phyloP scores from a whole-genome alignment of 2,888 invertebrate species.

The Sphecodes monilicornis region DNA sequence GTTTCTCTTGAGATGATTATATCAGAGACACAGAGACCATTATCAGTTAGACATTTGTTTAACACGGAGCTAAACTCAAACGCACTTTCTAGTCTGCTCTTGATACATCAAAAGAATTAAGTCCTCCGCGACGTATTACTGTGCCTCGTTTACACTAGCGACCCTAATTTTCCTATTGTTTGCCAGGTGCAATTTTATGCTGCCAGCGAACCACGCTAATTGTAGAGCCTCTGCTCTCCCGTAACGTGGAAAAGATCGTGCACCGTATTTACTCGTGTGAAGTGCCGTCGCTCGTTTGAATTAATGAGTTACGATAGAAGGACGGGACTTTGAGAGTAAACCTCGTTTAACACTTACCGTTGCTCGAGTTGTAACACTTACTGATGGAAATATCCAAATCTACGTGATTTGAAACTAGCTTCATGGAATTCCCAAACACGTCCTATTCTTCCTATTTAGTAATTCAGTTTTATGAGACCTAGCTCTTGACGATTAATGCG shows the following conservation, averaged over 20 bases:
- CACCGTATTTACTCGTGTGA: conserved; percentile 32
- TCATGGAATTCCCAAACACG: background rate
- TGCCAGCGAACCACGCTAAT: conserved; percentile 42
- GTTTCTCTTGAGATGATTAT: background rate
- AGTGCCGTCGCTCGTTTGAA: conserved; percentile 22
- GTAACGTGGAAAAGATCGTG: conserved; percentile 36
- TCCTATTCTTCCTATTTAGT: background rate
- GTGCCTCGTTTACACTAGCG: conserved; percentile 63
- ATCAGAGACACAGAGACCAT: no score
- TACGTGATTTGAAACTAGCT: background rate
- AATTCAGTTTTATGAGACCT: no score
- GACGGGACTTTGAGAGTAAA: background rate
- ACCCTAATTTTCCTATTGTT: conserved; percentile 72
- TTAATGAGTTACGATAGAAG: conserved; percentile 17
- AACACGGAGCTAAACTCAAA: conserved; percentile 19
- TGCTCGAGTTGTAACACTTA: conserved; percentile 12
- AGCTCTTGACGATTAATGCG: no score
- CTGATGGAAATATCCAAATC: background rate
- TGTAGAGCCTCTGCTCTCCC: conserved; percentile 15
- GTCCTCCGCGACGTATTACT: conserved; percentile 42
- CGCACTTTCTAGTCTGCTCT: conserved; percentile 62
- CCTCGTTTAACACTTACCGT: conserved; percentile 14
- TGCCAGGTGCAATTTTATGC: conserved; percentile 51
- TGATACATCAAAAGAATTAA: conserved; percentile 49
- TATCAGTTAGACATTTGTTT: background rate